These are phyloP conservation scores for Phacellophora camtschatica DNA, from an alignment of 30 jellyfish, hydroid and myxozoan genomes.

Conservation along the genomic window DNA sequence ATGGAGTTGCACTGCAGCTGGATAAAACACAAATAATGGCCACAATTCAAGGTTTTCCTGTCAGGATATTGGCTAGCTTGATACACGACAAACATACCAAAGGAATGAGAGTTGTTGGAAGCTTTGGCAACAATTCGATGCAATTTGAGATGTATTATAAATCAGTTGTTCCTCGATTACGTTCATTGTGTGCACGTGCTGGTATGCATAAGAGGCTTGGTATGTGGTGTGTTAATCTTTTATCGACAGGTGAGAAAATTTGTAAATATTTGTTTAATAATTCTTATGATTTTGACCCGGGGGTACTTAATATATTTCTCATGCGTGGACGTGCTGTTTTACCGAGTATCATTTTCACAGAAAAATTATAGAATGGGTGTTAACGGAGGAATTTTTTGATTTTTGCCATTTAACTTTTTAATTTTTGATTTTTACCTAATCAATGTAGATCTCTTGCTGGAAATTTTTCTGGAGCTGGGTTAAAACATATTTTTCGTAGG, in stretches of 20 bases:
- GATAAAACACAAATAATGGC: not conserved
- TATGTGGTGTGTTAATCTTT: not conserved
- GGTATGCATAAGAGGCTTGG: not conserved
- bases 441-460: no score
- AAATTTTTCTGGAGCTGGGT: no score
- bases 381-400: no score
- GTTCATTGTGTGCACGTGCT: not conserved
- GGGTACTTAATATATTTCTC: no score
- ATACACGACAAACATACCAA: not conserved
- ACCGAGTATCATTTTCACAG: no score
- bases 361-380: no score
- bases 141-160: not conserved
- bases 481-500: no score
- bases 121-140: not conserved
- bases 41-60: conserved; percentile 25
- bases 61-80: not conserved
- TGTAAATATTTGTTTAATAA: not conserved
- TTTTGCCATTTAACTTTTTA: no score
- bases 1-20: conserved; percentile 1
- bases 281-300: not conserved
- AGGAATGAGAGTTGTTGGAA: not conserved
- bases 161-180: not conserved
- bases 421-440: no score
- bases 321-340: no score
- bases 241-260: not conserved